phyloP scores from a whole-genome alignment of 1,140 invertebrate species.

The Pararge aegeria region DNA sequence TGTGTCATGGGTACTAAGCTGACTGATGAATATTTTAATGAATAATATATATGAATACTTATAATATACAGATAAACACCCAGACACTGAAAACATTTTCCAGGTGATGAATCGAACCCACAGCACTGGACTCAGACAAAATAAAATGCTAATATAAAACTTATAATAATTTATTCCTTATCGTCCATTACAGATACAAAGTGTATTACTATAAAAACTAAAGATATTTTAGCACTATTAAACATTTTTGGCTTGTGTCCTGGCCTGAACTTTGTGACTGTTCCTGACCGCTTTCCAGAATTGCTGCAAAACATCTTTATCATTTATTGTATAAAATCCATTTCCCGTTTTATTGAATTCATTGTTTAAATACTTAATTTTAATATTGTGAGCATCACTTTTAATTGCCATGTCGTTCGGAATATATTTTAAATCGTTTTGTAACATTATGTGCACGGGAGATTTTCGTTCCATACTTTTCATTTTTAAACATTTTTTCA shows the following conservation, averaged over 20 bases:
- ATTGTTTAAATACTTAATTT: conserved; percentile 4
- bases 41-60: too few species aligned
- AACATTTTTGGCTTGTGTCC: not conserved
- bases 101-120: too few species aligned
- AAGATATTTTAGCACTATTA: not conserved
- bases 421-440: too few species aligned
- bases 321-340: not conserved
- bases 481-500: not conserved
- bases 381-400: not conserved
- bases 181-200: too few species aligned
- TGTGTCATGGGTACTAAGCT: too few species aligned
- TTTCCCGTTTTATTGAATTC: not conserved
- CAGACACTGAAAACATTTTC: too few species aligned
- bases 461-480: not conserved
- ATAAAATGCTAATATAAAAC: too few species aligned
- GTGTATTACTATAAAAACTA: too few species aligned
- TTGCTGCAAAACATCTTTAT: not conserved
- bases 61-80: too few species aligned
- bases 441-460: not conserved
- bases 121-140: too few species aligned
- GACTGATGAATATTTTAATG: too few species aligned
- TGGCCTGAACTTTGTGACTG: not conserved
- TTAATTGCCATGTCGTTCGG: not conserved
- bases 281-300: not conserved
- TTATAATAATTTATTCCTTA: too few species aligned